Conservation (phyloP, 2,113 vertebrate genomes). For the Dromaius novaehollandiae region DNA sequence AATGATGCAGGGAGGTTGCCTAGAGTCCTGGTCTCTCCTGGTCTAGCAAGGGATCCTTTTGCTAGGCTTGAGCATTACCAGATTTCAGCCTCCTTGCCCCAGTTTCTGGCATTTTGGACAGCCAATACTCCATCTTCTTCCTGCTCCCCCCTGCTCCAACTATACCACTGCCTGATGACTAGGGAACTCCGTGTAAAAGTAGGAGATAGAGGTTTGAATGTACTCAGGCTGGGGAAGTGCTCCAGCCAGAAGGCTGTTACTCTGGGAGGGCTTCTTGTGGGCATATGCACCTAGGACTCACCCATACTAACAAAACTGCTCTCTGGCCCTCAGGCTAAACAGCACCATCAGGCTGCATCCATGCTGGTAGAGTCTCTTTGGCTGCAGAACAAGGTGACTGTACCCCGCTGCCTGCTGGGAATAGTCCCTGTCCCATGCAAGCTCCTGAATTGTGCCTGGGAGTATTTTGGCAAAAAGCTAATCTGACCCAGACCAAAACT, state of each 20-base stretch:
- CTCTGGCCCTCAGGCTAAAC: not conserved
- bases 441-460: rapidly evolving
- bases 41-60: not conserved
- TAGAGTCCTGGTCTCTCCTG: not conserved
- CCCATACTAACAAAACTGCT: not conserved
- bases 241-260: not conserved
- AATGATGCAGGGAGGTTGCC: not conserved
- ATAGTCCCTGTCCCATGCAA: rapidly evolving
- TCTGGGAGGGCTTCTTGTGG: not conserved
- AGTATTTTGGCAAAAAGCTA: not conserved
- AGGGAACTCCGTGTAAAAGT: not conserved
- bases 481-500: not conserved
- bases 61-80: not conserved
- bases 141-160: not conserved
- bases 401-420: not conserved
- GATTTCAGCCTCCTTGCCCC: not conserved
- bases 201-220: not conserved
- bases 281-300: not conserved
- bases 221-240: not conserved
- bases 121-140: not conserved
- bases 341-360: not conserved
- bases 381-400: not conserved
- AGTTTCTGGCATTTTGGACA: not conserved
- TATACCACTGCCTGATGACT: not conserved
- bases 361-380: not conserved